Base-by-base conservation (phyloP, 2,797 vertebrate species). In the Acanthurus leucopareius region DNA sequence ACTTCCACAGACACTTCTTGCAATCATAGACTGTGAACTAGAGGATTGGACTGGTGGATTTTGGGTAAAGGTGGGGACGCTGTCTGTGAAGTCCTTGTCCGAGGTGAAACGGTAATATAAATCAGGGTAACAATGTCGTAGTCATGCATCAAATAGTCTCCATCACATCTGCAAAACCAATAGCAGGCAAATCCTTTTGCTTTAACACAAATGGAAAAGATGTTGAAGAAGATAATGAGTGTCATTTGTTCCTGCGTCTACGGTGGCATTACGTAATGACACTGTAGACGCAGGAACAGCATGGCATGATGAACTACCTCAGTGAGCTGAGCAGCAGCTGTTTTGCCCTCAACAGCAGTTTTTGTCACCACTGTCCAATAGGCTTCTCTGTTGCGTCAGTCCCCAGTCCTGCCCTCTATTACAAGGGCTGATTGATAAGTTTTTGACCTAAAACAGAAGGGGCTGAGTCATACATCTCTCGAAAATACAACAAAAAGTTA, bases 1-100 rank as follows among this genome's bases (percentile, higher is more conserved):
- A 93, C 86, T 90, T 91, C 82, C 79, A 91, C 28, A 54, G 81
- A 91, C 22, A 54, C 82, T 70, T 80, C 77, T 79, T 79, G 68
- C 52, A 83, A 49, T 73, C 72, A 42, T 35, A 49, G 14, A 8
- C 42, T 66, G 45, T 35, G 71, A 73, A 69, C 32, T 57, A 68
- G 64, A 51, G 3, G 0, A n/a, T 19, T 15, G 6, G 48, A 25
- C 25, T 0, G 49, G 61, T 40, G 40, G 49, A 54, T 65, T 60
- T 40, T 9, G 25, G 47, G 35, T 72, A 61, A 73, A 47, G 48
- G 35, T 32, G 28, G 51, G 44, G 63, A 77, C 19, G 16, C 48
- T 57, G 66, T 14, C 57, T 64, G 65, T 48, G 56, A 67, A 51
- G 63, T 70, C 48, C 10, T 3, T 64, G 48, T 17, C 57, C 53